Base-by-base conservation (phyloP, 2,113 vertebrate species). In the Xenopus laevis region DNA sequence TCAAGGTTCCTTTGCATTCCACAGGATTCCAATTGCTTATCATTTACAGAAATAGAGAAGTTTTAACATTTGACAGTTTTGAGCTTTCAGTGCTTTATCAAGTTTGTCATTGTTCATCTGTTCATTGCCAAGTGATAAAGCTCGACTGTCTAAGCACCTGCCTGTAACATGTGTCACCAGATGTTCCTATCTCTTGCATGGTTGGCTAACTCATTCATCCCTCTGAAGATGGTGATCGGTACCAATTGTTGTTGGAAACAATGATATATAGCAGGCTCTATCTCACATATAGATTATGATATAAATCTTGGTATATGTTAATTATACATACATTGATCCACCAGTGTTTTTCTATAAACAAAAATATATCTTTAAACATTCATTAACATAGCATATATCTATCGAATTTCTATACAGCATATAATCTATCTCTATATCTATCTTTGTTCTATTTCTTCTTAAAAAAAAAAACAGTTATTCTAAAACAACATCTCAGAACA, bases 51-150 rank as follows among this genome's bases (percentile, higher is more conserved):
- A 74, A 74, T 68, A 60, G 72, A 67, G 72, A 74, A 74, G 55
- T 74, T 74, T 74, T 4, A 40, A 40, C n/a, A 61, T 74, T 61
- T 74, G 72, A 61, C 72, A 68, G 53, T 74, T 74, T 68, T 74
- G 68, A 61, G 72, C 65, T 23, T 55, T 40, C 16, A 60, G 55
- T 61, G 58, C 44, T 74, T 68, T 68, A 74, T 74, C 72, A 74
- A 60, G 72, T 74, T 68, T 74, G 72, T 74, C 72, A 68, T 60
- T 60, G 72, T 68, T 68, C 72, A 74, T 74, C 72, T 74, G 72
- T 74, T 67, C 44, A 20, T 67, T 50, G 72, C 55, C 45, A 18
- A 40, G 57, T 74, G 72, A 74, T 74, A 20, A 67, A 74, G 65
- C 64, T 60, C 46, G 12, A 44, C 65, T 68, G 72, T 74, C 65